Base-by-base conservation (phyloP, 2,113 vertebrate species). In the Vanacampus margaritifer region DNA sequence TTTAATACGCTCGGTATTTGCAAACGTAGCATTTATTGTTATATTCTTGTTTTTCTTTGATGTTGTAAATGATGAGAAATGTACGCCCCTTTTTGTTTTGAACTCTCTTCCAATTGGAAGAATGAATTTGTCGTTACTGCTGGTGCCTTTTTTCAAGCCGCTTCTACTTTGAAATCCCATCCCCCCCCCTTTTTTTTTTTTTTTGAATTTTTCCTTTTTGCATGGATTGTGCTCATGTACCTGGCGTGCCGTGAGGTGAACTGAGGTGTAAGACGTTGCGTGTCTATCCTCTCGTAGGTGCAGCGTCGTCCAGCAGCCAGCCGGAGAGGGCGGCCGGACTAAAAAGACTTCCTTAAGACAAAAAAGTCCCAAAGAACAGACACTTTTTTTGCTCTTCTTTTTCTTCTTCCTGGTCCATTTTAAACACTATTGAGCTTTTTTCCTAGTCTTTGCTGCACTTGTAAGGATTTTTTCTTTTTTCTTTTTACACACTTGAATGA, bases 221-320 rank as follows among this genome's bases (percentile, higher is more conserved):
- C 59, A 61, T 61, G 90, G 88, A 80, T 83, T 91, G 89, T 89
- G 64, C 78, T 80, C 23, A 79, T 78, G 65, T 89, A 69, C 84
- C 83, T 83, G 89, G 85, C 86, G 84, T 84, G 80, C 51, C 85
- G 73, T 91, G 87, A 51, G 48, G 48, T 51, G 48, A 91, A 51
- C 16, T 57, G 54, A 43, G 87, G 86, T 88, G 91, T 92, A 92
- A 92, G 91, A 89, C 86, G 82, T 86, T 57, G 67, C 79, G 86
- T 91, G 81, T 92, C 84, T 91, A 87, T 92, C 91, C 90, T 91
- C 87, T 86, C 83, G 83, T 92, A 92, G 91, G 91, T 92, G 91
- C 81, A 86, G 89, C 86, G 74, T 79, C 85, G 73, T 87, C 90
- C 80, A 85, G 83, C 82, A 78, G 81, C 87, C 82, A 85, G 79